Percentiles rank a stretch among this genome's conserved stretches.
Evolutionary conservation across 37 sponge, comb jelly and placozoan genomes (phyloP).

Genomic region (Chondrosia reniformis): DNA sequence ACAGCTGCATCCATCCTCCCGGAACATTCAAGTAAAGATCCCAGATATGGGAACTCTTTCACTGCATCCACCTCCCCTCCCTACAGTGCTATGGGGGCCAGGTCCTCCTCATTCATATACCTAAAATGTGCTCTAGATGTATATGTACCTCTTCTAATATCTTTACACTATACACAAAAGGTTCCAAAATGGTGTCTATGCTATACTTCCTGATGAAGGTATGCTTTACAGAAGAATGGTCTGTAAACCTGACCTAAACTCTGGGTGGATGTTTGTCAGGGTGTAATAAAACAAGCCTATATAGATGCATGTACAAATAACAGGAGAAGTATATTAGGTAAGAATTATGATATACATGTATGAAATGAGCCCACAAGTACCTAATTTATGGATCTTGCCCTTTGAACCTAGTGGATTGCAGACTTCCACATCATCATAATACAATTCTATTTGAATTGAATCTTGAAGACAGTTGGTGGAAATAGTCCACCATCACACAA

Average conservation of each 20-base stretch:
- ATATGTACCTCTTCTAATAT: slow-evolving; percentile 35
- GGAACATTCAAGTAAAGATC: slow-evolving; percentile 6
- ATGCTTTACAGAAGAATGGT: slow-evolving; percentile 24
- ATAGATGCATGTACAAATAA: no score
- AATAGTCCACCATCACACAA: slow-evolving; percentile 46
- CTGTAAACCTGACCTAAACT: slow-evolving; percentile 18
- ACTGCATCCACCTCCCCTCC: slow-evolving; percentile 19
- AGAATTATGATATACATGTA: not conserved
- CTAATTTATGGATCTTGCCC: slow-evolving; percentile 46
- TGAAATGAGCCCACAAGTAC: slow-evolving; percentile 22
- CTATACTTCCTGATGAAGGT: slow-evolving; percentile 28
- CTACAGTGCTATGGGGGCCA: not conserved
- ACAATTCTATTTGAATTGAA: slow-evolving; percentile 37
- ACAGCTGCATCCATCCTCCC: slow-evolving; percentile 26
- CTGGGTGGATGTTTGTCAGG: slow-evolving; percentile 34
- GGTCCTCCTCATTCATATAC: not conserved
- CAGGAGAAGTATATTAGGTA: not conserved
- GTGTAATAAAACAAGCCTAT: slow-evolving; percentile 36
- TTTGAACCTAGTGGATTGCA: slow-evolving; percentile 47
- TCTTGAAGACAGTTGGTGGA: slow-evolving; percentile 15
- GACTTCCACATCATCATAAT: slow-evolving; percentile 57
- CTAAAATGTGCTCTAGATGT: no score
- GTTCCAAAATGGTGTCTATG: slow-evolving; percentile 17
- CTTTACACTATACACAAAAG: slow-evolving; percentile 22
- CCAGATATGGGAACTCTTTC: slow-evolving; percentile 23